Conservation (phyloP, 2,797 vertebrate genomes). For the Chaetodon trifasciatus region DNA sequence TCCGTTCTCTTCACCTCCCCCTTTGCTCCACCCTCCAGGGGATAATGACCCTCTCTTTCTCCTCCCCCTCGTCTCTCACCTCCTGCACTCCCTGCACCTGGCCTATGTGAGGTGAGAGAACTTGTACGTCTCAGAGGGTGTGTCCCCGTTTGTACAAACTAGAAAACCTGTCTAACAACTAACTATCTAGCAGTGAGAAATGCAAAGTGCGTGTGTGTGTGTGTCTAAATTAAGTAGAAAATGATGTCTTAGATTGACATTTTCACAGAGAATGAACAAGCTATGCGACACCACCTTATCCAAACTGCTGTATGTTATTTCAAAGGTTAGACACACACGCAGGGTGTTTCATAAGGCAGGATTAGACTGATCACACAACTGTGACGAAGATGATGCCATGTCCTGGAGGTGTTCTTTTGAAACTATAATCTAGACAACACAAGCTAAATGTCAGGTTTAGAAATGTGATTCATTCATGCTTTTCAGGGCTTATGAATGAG, state of each 20-base stretch:
- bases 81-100: slow-evolving; percentile 72
- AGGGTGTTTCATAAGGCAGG: slow-evolving; percentile 3
- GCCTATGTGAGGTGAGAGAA: slow-evolving; percentile 62
- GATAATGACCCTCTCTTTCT: slow-evolving; percentile 57
- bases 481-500: slow-evolving; percentile 23
- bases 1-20: slow-evolving; percentile 57
- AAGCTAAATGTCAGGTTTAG: background rate
- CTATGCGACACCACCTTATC: slow-evolving; percentile 11
- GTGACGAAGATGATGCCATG: background rate
- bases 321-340: slow-evolving; percentile 5
- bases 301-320: slow-evolving; percentile 16
- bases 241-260: background rate
- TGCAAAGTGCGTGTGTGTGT: slow-evolving; percentile 10
- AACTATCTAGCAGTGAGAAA: slow-evolving; percentile 7
- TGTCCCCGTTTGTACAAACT: slow-evolving; percentile 64
- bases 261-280: background rate
- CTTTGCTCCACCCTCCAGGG: slow-evolving; percentile 72
- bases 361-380: background rate
- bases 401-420: background rate
- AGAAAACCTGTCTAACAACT: slow-evolving; percentile 71
- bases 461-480: background rate
- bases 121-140: slow-evolving; percentile 64
- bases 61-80: background rate
- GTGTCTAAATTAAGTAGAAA: background rate
- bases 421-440: background rate